Evolutionary conservation across 2,797 vertebrate species (phyloP).

Genomic region (Botia almorhae): DNA sequence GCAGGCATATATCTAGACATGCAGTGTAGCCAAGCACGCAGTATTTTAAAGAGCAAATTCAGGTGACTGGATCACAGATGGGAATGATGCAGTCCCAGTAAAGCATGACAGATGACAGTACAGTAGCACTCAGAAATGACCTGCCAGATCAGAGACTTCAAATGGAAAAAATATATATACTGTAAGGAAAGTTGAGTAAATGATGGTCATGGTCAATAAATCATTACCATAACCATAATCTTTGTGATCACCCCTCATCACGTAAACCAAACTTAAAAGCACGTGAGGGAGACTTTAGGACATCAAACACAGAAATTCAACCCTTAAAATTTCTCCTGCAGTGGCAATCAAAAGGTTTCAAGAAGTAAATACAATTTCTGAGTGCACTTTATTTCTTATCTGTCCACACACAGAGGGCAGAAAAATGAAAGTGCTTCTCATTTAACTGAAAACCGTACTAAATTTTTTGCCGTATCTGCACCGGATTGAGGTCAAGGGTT

Average conservation of each 20-base stretch:
- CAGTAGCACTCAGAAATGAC: too few relatives aligned
- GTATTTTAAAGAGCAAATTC: too few relatives aligned
- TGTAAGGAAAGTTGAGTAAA: neutral
- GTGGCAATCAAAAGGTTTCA: neutral
- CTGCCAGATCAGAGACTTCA: too few relatives aligned
- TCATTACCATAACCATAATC: conserved; percentile 7
- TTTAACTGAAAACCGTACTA: conserved; percentile 16
- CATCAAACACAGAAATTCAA: neutral
- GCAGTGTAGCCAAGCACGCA: too few relatives aligned
- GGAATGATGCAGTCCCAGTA: too few relatives aligned
- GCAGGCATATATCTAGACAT: too few relatives aligned
- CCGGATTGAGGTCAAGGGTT: conserved; percentile 39
- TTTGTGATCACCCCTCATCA: neutral
- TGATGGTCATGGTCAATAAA: neutral
- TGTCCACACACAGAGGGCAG: conserved; percentile 13
- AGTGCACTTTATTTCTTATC: conserved; percentile 42
- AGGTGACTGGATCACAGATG: too few relatives aligned
- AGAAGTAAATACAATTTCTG: conserved; percentile 39
- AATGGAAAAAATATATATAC: too few relatives aligned
- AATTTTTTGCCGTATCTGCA: conserved; percentile 16
- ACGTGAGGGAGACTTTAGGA: neutral
- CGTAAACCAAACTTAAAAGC: neutral
- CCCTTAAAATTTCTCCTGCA: neutral
- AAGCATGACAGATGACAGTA: too few relatives aligned
- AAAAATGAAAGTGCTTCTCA: conserved; percentile 28